Evolutionary conservation across 1,140 invertebrate species (phyloP).

Genomic region (Scaptomyza graminum): DNA sequence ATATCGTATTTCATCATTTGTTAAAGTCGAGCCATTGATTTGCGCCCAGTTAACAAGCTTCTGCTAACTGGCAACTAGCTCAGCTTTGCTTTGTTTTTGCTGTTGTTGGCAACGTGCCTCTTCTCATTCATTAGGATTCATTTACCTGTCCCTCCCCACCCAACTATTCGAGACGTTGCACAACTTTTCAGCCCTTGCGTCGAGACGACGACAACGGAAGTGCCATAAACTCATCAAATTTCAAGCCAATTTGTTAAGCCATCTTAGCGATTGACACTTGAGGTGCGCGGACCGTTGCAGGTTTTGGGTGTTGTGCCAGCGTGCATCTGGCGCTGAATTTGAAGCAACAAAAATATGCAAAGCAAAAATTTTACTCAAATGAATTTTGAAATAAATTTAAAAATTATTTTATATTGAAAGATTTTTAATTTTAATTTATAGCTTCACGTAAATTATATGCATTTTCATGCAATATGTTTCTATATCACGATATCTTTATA

Average conservation of each 20-base stretch:
- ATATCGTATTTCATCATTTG: constrained; percentile 75
- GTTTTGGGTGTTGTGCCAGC: background rate
- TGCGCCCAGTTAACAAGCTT: constrained; percentile 31
- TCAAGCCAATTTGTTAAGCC: constrained; percentile 63
- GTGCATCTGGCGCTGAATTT: too few species aligned
- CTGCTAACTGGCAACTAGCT: constrained; percentile 26
- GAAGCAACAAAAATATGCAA: too few species aligned
- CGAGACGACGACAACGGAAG: constrained; percentile 53
- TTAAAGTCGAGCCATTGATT: constrained; percentile 67
- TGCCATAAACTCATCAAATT: constrained; percentile 61
- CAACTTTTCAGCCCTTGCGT: constrained; percentile 38
- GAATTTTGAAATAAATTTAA: too few species aligned
- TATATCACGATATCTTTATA: background rate
- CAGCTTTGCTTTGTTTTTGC: background rate
- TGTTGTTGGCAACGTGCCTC: constrained; percentile 14
- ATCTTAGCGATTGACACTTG: constrained; percentile 20
- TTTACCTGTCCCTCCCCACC: constrained; percentile 24
- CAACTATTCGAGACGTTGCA: constrained; percentile 34
- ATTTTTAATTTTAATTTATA: too few species aligned
- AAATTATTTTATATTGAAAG: too few species aligned
- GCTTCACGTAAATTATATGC: background rate
- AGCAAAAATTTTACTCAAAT: too few species aligned
- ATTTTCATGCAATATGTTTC: constrained; percentile 8
- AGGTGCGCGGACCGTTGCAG: background rate
- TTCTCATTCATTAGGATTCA: constrained; percentile 73